Conservation (phyloP, 2,888 invertebrate genomes). For the Apantesis nais region DNA sequence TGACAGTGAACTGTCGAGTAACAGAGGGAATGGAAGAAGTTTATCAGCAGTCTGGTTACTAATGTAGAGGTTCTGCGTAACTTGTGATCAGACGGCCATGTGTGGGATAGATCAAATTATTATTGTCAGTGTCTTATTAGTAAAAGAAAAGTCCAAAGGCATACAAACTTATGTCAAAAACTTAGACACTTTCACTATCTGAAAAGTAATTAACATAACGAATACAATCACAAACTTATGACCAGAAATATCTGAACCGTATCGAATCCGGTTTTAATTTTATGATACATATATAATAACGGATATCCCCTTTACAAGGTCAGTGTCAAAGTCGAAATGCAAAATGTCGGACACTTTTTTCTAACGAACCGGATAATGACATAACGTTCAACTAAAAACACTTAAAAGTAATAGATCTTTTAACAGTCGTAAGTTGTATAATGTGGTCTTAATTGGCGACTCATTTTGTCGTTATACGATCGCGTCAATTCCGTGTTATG, state of each 20-base stretch:
- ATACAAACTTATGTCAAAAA: neutral
- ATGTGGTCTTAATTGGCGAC: neutral
- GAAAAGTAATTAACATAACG: neutral
- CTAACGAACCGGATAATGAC: constrained; percentile 33
- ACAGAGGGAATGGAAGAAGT: neutral
- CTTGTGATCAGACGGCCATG: no score
- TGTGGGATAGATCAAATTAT: no score
- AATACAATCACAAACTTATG: neutral
- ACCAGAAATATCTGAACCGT: constrained; percentile 14
- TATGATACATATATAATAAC: constrained; percentile 29
- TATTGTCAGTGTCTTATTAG: neutral
- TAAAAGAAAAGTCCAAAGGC: neutral
- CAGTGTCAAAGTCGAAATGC: constrained; percentile 43
- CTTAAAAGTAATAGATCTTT: constrained; percentile 4
- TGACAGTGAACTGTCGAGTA: neutral
- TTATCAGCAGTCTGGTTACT: no score
- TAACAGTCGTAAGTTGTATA: neutral
- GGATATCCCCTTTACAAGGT: constrained; percentile 48
- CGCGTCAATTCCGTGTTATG: no score
- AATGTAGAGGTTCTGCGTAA: no score
- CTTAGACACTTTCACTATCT: constrained; percentile 1
- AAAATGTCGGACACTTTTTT: constrained; percentile 27
- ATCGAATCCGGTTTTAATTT: constrained; percentile 26
- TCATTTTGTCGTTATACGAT: no score
- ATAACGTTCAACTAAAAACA: constrained; percentile 20